Evolutionary conservation across 2,113 vertebrate genomes (phyloP).

Genomic region (Centropus unirufus): DNA sequence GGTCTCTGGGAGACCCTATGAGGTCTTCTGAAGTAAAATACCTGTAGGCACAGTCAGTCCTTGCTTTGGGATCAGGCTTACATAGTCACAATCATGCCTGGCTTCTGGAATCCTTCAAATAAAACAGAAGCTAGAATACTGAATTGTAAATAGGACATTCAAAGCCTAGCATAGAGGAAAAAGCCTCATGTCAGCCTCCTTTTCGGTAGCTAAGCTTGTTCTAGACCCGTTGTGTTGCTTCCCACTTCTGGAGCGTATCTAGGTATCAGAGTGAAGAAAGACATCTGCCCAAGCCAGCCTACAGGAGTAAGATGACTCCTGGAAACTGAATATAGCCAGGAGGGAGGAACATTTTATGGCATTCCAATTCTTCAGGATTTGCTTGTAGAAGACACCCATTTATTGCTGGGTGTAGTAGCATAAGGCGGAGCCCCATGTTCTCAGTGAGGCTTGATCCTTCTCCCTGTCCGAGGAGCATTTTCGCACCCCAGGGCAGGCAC

Average conservation of each 20-base stretch:
- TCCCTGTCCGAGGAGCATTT: background rate
- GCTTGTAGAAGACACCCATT: background rate
- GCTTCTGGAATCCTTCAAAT: background rate
- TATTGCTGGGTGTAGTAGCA: background rate
- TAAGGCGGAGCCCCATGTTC: background rate
- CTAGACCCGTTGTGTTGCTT: background rate
- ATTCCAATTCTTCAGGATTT: background rate
- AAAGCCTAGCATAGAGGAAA: background rate
- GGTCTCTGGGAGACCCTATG: background rate
- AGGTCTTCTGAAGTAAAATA: background rate
- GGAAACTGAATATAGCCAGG: background rate
- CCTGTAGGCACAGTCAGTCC: background rate
- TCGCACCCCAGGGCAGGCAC: background rate
- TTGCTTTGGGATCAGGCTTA: background rate
- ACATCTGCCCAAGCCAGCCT: background rate
- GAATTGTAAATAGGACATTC: background rate
- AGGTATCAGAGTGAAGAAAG: background rate
- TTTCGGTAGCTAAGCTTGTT: background rate
- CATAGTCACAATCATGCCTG: rapidly evolving
- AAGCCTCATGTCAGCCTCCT: background rate
- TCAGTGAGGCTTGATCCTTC: background rate
- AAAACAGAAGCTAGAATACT: background rate
- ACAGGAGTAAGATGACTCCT: background rate
- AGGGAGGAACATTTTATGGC: background rate
- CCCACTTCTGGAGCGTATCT: background rate